phyloP scores from a whole-genome alignment of 2,797 vertebrate genomes.

The Mormyrops attenuatus region DNA sequence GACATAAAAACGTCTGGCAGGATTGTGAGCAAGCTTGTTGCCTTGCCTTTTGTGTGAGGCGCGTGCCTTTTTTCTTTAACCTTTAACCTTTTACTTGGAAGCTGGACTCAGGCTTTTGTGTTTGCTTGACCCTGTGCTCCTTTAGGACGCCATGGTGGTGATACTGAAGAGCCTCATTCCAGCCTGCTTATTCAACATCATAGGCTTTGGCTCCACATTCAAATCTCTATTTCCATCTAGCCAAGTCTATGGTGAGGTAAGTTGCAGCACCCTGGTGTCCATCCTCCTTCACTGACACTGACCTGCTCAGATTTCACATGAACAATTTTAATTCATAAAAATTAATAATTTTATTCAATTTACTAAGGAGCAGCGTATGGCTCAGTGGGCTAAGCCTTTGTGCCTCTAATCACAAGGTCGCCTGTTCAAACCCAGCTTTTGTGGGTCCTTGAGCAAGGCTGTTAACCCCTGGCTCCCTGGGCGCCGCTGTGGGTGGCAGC shows the following conservation, averaged over 20 bases:
- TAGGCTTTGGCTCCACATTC: slow-evolving; percentile 86
- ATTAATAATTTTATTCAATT: too few species aligned
- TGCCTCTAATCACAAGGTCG: too few species aligned
- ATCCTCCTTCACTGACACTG: background rate
- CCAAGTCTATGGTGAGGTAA: slow-evolving; percentile 81
- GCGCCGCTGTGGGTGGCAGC: too few species aligned
- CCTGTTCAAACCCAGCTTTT: too few species aligned
- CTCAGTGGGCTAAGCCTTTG: too few species aligned
- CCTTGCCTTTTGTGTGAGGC: background rate
- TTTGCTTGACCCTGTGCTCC: slow-evolving; percentile 19
- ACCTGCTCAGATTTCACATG: background rate
- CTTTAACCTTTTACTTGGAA: background rate
- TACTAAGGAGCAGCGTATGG: too few species aligned
- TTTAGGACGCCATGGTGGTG: slow-evolving; percentile 84
- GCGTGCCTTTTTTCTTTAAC: background rate
- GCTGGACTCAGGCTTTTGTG: background rate
- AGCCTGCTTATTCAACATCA: slow-evolving; percentile 79
- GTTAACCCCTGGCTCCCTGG: too few species aligned
- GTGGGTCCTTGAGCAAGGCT: too few species aligned
- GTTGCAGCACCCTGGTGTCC: slow-evolving; percentile 3
- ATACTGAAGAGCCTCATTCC: slow-evolving; percentile 87
- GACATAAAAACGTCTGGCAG: background rate
- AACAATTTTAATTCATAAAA: background rate
- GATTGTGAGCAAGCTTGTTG: background rate
- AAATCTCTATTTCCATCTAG: slow-evolving; percentile 81